These are phyloP conservation scores for Timandra comae DNA, from an alignment of 2,888 invertebrate species.

Conservation along the genomic window DNA sequence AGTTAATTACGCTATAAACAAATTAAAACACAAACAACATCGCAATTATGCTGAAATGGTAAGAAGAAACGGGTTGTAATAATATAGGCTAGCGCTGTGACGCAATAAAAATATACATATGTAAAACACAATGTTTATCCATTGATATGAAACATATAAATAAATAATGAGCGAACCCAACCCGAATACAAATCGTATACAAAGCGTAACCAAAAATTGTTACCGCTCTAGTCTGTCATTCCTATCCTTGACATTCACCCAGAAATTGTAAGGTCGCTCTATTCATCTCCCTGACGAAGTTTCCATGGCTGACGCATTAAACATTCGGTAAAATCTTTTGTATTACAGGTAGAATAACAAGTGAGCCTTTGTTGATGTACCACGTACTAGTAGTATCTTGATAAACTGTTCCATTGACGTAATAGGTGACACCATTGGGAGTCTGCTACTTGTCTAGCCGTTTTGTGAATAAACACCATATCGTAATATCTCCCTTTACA, in stretches of 20 bases:
- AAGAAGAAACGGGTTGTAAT: too few relatives aligned
- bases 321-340: constrained; percentile 20
- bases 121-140: too few relatives aligned
- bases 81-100: too few relatives aligned
- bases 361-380: constrained; percentile 20
- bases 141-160: too few relatives aligned
- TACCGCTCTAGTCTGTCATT: background rate
- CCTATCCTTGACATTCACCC: constrained; percentile 22
- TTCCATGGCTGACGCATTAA: constrained; percentile 16
- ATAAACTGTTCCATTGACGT: constrained; percentile 19
- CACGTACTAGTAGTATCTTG: constrained; percentile 16
- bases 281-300: constrained; percentile 16
- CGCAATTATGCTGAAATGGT: too few relatives aligned
- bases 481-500: too few relatives aligned
- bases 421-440: constrained; percentile 15
- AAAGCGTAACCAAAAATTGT: too few relatives aligned
- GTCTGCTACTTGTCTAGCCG: constrained; percentile 21
- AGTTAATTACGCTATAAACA: too few relatives aligned
- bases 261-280: constrained; percentile 19
- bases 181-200: too few relatives aligned
- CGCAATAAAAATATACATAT: too few relatives aligned
- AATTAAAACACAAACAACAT: too few relatives aligned
- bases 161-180: too few relatives aligned
- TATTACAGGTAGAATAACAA: constrained; percentile 24
- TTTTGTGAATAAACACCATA: background rate